A percentile compares a stretch with the other conserved stretches of the same genome.
Conservation (phyloP, 2,113 vertebrate species). For the Leucopsar rothschildi region DNA sequence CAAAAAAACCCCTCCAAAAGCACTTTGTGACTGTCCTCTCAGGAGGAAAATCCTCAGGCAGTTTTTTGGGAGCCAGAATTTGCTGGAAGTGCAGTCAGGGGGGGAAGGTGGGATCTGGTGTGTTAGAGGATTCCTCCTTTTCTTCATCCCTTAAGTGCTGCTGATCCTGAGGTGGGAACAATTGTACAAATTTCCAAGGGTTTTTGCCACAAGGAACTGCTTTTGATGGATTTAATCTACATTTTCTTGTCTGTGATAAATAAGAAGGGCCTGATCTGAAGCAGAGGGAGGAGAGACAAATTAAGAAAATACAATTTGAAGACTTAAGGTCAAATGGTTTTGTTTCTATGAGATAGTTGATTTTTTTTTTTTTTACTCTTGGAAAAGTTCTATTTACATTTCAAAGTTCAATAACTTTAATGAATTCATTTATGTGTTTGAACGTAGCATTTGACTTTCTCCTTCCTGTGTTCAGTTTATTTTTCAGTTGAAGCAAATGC, state of each 20-base stretch:
- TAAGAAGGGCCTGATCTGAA: neutral
- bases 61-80: neutral
- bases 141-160: neutral
- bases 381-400: neutral
- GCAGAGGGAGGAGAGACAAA: neutral
- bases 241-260: neutral
- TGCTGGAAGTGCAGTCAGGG: neutral
- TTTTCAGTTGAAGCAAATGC: neutral
- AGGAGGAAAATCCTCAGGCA: neutral
- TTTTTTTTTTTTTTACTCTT: neutral
- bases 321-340: conserved; percentile 55
- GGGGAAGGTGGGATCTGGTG: neutral
- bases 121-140: neutral
- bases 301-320: neutral
- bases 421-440: neutral
- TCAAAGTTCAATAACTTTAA: neutral
- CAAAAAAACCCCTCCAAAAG: neutral
- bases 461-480: neutral
- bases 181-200: neutral
- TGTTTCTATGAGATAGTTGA: neutral
- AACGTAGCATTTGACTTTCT: neutral
- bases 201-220: neutral
- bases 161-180: neutral
- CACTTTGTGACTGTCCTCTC: neutral
- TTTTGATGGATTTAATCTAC: neutral